Evolutionary conservation across 2,888 invertebrate genomes (phyloP).

Genomic region (Campopleginae sp.): DNA sequence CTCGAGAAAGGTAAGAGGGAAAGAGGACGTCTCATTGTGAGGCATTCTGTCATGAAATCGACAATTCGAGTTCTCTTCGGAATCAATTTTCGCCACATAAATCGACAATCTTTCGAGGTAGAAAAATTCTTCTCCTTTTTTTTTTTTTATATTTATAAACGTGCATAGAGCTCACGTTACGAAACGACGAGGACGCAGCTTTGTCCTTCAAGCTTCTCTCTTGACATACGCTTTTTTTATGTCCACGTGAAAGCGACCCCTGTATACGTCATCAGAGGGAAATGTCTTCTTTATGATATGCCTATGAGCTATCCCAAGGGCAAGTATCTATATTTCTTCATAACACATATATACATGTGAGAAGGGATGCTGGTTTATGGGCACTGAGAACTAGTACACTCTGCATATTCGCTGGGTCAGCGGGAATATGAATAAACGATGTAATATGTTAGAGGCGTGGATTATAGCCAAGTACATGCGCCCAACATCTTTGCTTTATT

Average conservation of each 20-base stretch:
- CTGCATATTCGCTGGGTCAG: conserved; percentile 66
- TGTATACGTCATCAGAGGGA: conserved; percentile 45
- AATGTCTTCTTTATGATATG: conserved; percentile 52
- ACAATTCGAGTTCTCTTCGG: conserved; percentile 27
- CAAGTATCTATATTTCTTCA: background rate
- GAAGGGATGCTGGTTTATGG: conserved; percentile 51
- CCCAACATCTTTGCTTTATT: conserved; percentile 42
- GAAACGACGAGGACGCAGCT: conserved; percentile 32
- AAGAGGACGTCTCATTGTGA: background rate
- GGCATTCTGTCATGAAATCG: conserved; percentile 24
- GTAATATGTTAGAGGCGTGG: conserved; percentile 54
- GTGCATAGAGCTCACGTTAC: conserved; percentile 5
- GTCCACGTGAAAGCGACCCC: conserved; percentile 34
- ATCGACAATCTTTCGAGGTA: conserved; percentile 15
- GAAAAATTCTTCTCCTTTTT: background rate
- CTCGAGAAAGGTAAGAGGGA: background rate
- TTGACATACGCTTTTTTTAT: conserved; percentile 47
- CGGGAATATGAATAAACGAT: conserved; percentile 65
- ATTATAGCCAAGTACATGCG: conserved; percentile 26
- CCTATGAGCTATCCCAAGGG: conserved; percentile 1
- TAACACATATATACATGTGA: conserved; percentile 6
- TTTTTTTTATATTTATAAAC: background rate
- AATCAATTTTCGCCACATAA: conserved; percentile 61
- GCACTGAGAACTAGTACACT: conserved; percentile 41
- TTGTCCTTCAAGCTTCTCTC: background rate